Evolutionary conservation across 2,113 vertebrate species (phyloP).

Genomic region (Gulo gulo): DNA sequence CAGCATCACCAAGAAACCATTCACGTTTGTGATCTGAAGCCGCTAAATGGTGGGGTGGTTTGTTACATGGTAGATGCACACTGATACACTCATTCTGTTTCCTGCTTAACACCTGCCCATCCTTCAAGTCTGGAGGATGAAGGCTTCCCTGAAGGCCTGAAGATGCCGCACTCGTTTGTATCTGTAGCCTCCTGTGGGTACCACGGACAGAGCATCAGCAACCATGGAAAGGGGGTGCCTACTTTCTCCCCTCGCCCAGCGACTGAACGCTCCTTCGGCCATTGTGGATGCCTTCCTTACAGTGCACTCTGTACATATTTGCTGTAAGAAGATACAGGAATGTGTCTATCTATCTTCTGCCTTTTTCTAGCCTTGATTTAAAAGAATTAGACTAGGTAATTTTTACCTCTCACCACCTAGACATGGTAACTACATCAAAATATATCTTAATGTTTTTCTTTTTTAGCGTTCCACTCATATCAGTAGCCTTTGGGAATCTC

Average conservation of each 20-base stretch:
- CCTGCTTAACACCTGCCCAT: neutral
- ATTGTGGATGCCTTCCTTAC: accelerated
- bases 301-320: neutral
- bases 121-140: neutral
- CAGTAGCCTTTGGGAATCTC: constrained; percentile 51
- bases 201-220: neutral
- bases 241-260: neutral
- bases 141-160: neutral
- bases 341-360: neutral
- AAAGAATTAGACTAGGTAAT: neutral
- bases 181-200: neutral
- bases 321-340: neutral
- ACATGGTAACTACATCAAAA: neutral
- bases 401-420: neutral
- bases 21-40: neutral
- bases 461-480: constrained; percentile 27
- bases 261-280: neutral
- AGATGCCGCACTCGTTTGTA: neutral
- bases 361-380: neutral
- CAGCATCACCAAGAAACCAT: neutral
- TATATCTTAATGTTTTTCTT: neutral
- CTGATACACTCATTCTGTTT: neutral
- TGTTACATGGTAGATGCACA: neutral
- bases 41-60: neutral
- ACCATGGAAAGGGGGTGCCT: neutral